Percentiles rank a stretch among this genome's conserved stretches.
Evolutionary conservation across 53 echinoderm and acorn worm genomes (phyloP).

Genomic region (Actinopyga echinites): DNA sequence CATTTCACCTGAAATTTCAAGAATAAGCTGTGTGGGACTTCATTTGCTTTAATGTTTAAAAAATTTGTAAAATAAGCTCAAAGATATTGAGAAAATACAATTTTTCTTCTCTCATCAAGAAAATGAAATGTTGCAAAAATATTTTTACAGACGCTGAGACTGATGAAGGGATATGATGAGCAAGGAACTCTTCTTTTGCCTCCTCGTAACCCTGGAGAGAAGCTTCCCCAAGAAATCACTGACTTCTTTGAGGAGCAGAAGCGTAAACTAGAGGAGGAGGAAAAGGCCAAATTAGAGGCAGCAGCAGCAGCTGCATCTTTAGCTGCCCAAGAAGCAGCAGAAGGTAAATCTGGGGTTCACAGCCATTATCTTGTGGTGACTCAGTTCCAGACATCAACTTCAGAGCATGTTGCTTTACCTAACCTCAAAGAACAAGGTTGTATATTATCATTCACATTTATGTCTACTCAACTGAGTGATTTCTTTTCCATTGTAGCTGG

Average conservation of each 20-base stretch:
- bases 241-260: constrained; percentile 94
- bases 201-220: constrained; percentile 82
- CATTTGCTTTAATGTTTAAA: no score
- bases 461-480: no score
- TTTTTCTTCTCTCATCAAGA: no score
- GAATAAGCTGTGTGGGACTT: no score
- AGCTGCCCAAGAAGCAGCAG: constrained; percentile 55
- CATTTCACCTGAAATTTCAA: no score
- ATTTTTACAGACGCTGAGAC: constrained; percentile 67
- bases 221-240: constrained; percentile 75
- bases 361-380: background rate
- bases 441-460: background rate
- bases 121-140: no score
- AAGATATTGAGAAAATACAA: no score
- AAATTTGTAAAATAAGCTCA: no score
- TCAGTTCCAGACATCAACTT: background rate
- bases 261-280: constrained; percentile 89
- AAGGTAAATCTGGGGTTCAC: constrained; percentile 31
- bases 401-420: background rate
- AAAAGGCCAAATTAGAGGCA: constrained; percentile 80
- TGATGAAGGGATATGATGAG: constrained; percentile 97
- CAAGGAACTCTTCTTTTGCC: constrained; percentile 92
- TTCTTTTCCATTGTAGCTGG: no score
- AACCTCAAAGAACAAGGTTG: background rate
- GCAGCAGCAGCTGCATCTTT: constrained; percentile 73